These are phyloP conservation scores for Perithous albicinctus DNA, from an alignment of 2,888 invertebrate genomes.

Conservation along the genomic window DNA sequence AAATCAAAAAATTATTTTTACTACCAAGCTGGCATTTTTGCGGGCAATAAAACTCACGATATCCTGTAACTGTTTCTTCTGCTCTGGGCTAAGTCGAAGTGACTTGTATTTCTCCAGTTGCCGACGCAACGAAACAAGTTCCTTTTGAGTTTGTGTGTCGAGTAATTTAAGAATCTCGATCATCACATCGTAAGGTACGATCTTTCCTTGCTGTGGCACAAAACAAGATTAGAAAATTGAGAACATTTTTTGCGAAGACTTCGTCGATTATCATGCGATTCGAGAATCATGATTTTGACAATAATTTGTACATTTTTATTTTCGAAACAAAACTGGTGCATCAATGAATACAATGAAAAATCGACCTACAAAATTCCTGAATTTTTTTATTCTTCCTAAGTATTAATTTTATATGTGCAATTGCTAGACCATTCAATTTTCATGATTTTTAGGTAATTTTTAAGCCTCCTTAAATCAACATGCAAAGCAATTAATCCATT, in stretches of 20 bases:
- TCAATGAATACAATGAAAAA: too few species aligned
- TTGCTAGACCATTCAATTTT: too few species aligned
- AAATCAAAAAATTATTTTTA: not conserved
- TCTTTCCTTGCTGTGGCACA: constrained; percentile 70
- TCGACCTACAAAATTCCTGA: too few species aligned
- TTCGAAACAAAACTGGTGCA: too few species aligned
- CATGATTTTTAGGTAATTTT: too few species aligned
- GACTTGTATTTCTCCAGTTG: constrained; percentile 77
- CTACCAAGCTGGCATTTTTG: not conserved
- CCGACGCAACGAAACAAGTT: constrained; percentile 71
- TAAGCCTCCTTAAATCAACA: not conserved
- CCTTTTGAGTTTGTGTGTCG: constrained; percentile 74
- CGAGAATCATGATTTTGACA: not conserved
- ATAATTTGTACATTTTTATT: not conserved
- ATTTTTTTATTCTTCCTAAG: too few species aligned
- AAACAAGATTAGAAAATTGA: not conserved
- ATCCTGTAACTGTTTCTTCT: constrained; percentile 71
- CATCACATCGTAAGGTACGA: constrained; percentile 74
- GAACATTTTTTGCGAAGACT: not conserved
- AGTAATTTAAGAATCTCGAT: constrained; percentile 77
- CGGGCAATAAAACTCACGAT: constrained; percentile 65
- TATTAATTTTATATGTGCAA: too few species aligned
- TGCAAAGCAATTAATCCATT: not conserved
- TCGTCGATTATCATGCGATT: not conserved
- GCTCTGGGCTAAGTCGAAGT: constrained; percentile 76